Conservation (phyloP, 2,888 invertebrate genomes). For the Eupithecia subfuscata region DNA sequence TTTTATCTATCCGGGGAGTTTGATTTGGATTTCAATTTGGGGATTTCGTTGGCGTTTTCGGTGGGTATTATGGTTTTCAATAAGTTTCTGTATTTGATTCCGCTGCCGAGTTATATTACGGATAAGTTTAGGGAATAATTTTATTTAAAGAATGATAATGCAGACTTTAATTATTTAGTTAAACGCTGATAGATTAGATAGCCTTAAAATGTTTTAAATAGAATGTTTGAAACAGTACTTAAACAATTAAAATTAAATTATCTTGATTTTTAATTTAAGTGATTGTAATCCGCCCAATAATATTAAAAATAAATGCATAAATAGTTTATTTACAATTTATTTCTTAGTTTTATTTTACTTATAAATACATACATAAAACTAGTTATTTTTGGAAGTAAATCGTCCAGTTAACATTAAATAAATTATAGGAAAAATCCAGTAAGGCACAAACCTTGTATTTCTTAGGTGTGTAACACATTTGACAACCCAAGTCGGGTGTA, state of each 20-base stretch:
- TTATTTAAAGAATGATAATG: not conserved
- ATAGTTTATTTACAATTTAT: constrained; percentile 41
- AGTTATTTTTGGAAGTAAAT: constrained; percentile 3
- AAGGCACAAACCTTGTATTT: constrained; percentile 12
- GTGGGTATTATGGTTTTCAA: constrained; percentile 92
- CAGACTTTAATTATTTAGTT: not conserved
- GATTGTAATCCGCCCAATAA: constrained; percentile 30
- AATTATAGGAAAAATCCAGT: not conserved
- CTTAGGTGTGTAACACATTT: not conserved
- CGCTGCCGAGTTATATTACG: constrained; percentile 92
- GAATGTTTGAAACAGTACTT: not conserved
- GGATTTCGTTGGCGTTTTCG: constrained; percentile 92
- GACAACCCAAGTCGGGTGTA: not conserved
- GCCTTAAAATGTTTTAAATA: not conserved
- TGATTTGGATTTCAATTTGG: constrained; percentile 90
- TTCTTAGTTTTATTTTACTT: constrained; percentile 31
- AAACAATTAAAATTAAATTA: not conserved
- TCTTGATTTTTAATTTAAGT: not conserved
- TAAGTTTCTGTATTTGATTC: constrained; percentile 92
- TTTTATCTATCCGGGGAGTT: constrained; percentile 85
- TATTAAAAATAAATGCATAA: constrained; percentile 34
- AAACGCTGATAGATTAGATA: not conserved
- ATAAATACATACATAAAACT: constrained; percentile 10
- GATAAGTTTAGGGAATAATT: constrained; percentile 91
- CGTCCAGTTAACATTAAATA: not conserved